A percentile compares a stretch with the other conserved stretches of the same genome.
Evolutionary conservation across 2,797 vertebrate species (phyloP).

Genomic region (Vipera latastei): DNA sequence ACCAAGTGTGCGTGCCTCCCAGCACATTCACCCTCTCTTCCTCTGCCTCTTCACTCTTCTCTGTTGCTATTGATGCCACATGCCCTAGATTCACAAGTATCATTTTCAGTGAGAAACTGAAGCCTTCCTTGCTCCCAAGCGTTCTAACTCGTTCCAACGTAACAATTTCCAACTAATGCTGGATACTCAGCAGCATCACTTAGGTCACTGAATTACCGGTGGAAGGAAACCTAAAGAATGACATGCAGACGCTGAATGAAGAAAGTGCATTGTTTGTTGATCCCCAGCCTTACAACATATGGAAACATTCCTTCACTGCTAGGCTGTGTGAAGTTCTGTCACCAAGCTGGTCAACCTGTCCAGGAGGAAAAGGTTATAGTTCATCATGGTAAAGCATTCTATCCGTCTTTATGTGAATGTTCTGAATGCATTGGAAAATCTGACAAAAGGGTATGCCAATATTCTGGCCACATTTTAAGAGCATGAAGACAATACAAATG

Average conservation of each 20-base stretch:
- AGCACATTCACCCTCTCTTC: background rate
- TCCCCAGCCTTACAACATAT: background rate
- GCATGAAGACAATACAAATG: background rate
- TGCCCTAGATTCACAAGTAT: constrained; percentile 4
- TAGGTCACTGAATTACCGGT: background rate
- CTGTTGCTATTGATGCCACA: background rate
- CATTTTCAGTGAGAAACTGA: background rate
- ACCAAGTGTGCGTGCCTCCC: background rate
- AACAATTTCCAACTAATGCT: background rate
- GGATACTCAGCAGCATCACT: background rate
- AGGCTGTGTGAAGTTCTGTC: background rate
- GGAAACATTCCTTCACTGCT: background rate
- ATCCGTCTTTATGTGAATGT: background rate
- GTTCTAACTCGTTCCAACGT: background rate
- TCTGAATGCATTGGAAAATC: background rate
- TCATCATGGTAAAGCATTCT: background rate
- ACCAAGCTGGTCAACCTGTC: fast-evolving
- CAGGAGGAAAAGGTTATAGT: background rate
- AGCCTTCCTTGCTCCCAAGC: fast-evolving
- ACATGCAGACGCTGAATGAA: background rate
- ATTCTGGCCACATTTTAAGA: background rate
- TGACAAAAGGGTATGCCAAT: background rate
- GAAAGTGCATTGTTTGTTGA: background rate
- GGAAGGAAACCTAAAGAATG: background rate
- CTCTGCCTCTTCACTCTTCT: background rate